These are phyloP conservation scores for Drosophila tani DNA, from an alignment of 1,140 invertebrate genomes.

Conservation along the genomic window DNA sequence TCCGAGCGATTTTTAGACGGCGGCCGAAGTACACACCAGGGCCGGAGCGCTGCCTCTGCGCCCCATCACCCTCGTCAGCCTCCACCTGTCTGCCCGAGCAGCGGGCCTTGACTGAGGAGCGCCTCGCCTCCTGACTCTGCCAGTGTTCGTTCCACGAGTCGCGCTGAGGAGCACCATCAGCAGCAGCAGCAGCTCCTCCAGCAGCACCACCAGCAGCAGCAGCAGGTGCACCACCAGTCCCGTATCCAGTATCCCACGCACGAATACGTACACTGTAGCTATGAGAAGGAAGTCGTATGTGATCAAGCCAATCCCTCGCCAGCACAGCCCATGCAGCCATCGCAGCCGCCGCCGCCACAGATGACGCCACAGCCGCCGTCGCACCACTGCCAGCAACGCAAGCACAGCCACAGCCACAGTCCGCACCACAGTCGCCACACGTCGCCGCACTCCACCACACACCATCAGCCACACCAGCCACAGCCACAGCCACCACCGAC, in stretches of 20 bases:
- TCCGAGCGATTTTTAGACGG: constrained; percentile 88
- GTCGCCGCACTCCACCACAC: constrained; percentile 64
- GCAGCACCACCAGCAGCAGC: constrained; percentile 46
- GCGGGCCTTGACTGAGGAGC: constrained; percentile 85
- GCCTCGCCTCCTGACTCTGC: constrained; percentile 84
- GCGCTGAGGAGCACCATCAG: constrained; percentile 67
- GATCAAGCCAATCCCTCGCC: constrained; percentile 72
- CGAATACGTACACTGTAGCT: constrained; percentile 84
- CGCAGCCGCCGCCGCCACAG: constrained; percentile 29
- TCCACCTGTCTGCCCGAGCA: constrained; percentile 85
- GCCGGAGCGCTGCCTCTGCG: constrained; percentile 85
- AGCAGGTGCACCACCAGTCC: constrained; percentile 39
- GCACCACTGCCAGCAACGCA: constrained; percentile 45
- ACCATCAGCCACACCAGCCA: constrained; percentile 1
- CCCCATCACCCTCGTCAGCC: constrained; percentile 85
- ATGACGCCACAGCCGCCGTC: constrained; percentile 3
- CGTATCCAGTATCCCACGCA: constrained; percentile 62
- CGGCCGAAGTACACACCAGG: constrained; percentile 85
- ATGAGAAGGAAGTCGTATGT: constrained; percentile 84
- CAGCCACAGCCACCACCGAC: neutral
- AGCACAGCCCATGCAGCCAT: constrained; percentile 28
- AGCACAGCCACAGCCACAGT: constrained; percentile 75
- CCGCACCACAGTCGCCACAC: constrained; percentile 74
- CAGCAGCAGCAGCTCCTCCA: constrained; percentile 57
- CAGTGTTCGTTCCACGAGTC: constrained; percentile 81